phyloP scores from a whole-genome alignment of 1,140 invertebrate species.

The Lordiphosa collinella region DNA sequence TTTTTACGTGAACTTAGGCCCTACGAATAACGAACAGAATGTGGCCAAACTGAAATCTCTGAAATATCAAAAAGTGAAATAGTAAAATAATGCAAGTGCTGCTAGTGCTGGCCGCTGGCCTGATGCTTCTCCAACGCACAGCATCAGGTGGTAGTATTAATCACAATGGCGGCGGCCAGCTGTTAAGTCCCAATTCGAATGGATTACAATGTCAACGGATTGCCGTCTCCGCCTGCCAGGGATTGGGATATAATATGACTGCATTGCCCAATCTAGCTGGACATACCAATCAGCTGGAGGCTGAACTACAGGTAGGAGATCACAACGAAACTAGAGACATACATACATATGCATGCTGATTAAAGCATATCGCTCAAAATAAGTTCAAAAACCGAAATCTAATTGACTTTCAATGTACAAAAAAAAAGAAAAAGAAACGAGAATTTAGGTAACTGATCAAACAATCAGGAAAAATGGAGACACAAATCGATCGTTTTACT shows the following conservation, averaged over 20 bases:
- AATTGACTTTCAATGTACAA: slow-evolving; percentile 67
- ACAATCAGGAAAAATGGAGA: not conserved
- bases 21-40: not conserved
- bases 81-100: slow-evolving; percentile 1
- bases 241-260: slow-evolving; percentile 92
- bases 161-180: slow-evolving; percentile 7
- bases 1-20: too few relatives aligned
- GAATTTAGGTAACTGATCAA: not conserved
- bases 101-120: not conserved
- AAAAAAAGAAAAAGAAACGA: not conserved
- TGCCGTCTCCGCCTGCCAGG: slow-evolving; percentile 88
- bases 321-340: too few relatives aligned
- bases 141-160: slow-evolving; percentile 3
- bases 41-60: not conserved
- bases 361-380: slow-evolving; percentile 35
- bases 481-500: too few relatives aligned
- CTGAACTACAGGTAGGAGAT: slow-evolving; percentile 83
- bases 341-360: too few relatives aligned
- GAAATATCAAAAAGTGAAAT: not conserved
- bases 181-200: slow-evolving; percentile 28
- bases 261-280: slow-evolving; percentile 92
- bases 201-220: slow-evolving; percentile 88
- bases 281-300: slow-evolving; percentile 87
- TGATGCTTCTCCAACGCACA: not conserved
- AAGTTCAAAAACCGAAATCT: slow-evolving; percentile 45